Evolutionary conservation across 2,888 invertebrate species (phyloP).

Genomic region (Rhyacophila evoluta): DNA sequence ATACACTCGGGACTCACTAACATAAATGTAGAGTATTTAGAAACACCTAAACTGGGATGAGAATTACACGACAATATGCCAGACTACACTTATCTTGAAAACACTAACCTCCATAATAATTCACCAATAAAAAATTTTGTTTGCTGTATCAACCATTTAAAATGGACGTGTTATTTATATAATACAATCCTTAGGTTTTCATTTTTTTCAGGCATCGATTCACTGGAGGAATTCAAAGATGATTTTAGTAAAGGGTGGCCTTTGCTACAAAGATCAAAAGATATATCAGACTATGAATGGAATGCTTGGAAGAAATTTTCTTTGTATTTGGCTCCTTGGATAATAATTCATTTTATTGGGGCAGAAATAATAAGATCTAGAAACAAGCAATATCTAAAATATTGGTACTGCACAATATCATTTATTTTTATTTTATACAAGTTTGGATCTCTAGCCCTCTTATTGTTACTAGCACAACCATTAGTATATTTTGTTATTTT

Average conservation of each 20-base stretch:
- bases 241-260: constrained; percentile 73
- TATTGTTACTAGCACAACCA: constrained; percentile 71
- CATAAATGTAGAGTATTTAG: too few relatives aligned
- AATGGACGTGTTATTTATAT: too few relatives aligned
- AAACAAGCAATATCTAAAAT: constrained; percentile 61
- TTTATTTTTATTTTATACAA: constrained; percentile 64
- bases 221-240: constrained; percentile 31
- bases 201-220: constrained; percentile 43
- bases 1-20: too few relatives aligned
- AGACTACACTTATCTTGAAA: too few relatives aligned
- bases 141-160: too few relatives aligned
- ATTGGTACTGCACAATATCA: constrained; percentile 70
- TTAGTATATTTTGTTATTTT: constrained; percentile 63
- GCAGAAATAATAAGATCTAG: constrained; percentile 67
- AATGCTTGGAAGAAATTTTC: constrained; percentile 72
- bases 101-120: too few relatives aligned
- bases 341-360: constrained; percentile 68
- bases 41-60: too few relatives aligned
- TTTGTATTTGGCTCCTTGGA: constrained; percentile 68
- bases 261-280: constrained; percentile 70
- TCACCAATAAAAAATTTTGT: too few relatives aligned
- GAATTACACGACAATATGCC: too few relatives aligned
- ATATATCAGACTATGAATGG: constrained; percentile 81
- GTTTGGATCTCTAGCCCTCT: constrained; percentile 67
- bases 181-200: too few relatives aligned